phyloP scores from a whole-genome alignment of 2,797 vertebrate species.

The Sebastes melanostomus region DNA sequence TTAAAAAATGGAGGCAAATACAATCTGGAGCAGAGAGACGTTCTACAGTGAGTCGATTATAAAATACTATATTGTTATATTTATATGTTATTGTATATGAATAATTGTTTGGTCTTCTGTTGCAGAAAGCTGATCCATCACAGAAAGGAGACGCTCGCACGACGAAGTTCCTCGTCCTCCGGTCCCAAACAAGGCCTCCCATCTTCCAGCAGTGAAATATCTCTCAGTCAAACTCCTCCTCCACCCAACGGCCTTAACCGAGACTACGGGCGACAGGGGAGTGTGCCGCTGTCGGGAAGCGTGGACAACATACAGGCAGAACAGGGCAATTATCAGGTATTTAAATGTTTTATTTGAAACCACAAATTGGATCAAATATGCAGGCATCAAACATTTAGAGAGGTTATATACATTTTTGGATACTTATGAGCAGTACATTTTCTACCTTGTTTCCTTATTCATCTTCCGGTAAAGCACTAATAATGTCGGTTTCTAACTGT shows the following conservation, averaged over 20 bases:
- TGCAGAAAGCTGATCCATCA: conserved; percentile 96
- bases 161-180: conserved; percentile 84
- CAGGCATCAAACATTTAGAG: neutral
- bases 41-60: conserved; percentile 90
- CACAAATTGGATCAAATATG: neutral
- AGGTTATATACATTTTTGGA: neutral
- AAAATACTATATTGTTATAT: neutral
- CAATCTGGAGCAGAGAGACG: conserved; percentile 96
- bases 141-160: conserved; percentile 94
- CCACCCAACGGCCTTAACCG: conserved; percentile 90
- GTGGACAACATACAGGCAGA: conserved; percentile 83
- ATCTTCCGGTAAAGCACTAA: neutral
- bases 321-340: conserved; percentile 89
- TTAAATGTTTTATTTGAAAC: neutral
- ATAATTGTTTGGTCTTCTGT: neutral
- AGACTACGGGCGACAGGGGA: conserved; percentile 86
- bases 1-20: conserved; percentile 97
- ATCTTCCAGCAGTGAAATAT: conserved; percentile 89
- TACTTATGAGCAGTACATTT: neutral
- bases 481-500: neutral
- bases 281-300: conserved; percentile 86
- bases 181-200: conserved; percentile 83
- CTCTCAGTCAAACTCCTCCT: conserved; percentile 84
- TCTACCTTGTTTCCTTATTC: neutral
- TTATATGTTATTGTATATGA: neutral